Base-by-base conservation (phyloP, 2,113 vertebrate species). In the Rhinichthys klamathensis region DNA sequence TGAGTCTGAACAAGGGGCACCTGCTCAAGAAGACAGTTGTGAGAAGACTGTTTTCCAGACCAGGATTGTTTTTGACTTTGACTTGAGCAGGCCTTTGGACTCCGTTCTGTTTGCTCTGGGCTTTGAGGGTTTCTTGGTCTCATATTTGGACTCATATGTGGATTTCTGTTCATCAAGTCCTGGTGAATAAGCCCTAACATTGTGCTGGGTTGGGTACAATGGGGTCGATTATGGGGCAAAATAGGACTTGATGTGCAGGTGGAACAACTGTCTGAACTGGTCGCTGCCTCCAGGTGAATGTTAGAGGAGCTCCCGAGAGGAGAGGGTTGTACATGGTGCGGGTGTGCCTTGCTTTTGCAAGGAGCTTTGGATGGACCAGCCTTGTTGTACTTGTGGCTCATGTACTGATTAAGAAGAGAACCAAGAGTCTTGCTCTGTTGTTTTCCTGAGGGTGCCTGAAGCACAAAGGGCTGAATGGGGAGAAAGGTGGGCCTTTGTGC, bases 391-490 rank as follows among this genome's bases (percentile, higher is more conserved):
- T 96, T 96, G 7, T 96, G 95, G 54, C 95, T 96, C 3, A 97
- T 94, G 85, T 96, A 96, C 85, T 96, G 96, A 88, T 95, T 96
- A 87, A 97, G 95, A 63, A 98, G 95, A 32, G 96, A 95, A 77
- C 96, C 96, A 51, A 96, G 90, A 86, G 89, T 90, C 78, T 92
- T 92, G 90, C 93, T 94, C 84, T 95, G 89, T 18, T 94, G 88
- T 89, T 95, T 96, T 89, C 89, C 95, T 85, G 96, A 92, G 35
- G 96, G 96, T 88, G 96, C 95, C 89, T 96, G 94, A 84, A 99
- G 96, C 84, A 97, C 95, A 65, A 99, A 98, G 9, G 98, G 97
- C 92, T 98, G 97, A 91, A 99, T 99, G 82, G 98, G 97, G 85
- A 99, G 95, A 0, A 97, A 98, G 0, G 96, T 99, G 6, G 98